Evolutionary conservation across 1,140 invertebrate genomes (phyloP).

Genomic region (Caenorhabditis latens): DNA sequence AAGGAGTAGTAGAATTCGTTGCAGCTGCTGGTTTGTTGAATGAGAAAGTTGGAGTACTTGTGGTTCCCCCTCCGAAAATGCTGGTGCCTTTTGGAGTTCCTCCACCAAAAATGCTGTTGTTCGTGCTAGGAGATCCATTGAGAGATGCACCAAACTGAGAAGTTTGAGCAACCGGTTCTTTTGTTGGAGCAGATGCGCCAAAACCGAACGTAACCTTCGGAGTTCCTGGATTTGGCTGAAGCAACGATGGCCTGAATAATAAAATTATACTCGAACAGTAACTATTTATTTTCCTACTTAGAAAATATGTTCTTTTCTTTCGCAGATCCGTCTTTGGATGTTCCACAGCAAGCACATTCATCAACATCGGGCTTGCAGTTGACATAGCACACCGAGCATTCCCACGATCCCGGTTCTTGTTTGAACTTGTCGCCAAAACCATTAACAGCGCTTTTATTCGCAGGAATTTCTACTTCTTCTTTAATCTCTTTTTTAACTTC

Average conservation of each 20-base stretch:
- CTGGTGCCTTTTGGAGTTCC: slow-evolving; percentile 33
- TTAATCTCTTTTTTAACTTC: slow-evolving; percentile 40
- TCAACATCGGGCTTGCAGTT: not conserved
- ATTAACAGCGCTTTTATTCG: not conserved
- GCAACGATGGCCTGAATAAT: not conserved
- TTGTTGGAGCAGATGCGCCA: not conserved
- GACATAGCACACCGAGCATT: not conserved
- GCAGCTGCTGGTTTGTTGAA: slow-evolving; percentile 9
- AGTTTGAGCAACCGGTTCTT: not conserved
- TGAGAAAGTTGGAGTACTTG: not conserved
- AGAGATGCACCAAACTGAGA: slow-evolving; percentile 28
- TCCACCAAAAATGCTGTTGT: slow-evolving; percentile 27
- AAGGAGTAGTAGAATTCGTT: not conserved
- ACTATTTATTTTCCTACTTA: not conserved
- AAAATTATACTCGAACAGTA: not conserved
- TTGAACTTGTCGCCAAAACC: slow-evolving; percentile 53
- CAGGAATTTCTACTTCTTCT: slow-evolving; percentile 1
- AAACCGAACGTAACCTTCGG: slow-evolving; percentile 34
- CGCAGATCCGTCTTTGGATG: not conserved
- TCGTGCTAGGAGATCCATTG: slow-evolving; percentile 14
- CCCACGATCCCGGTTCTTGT: slow-evolving; percentile 11
- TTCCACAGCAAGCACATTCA: slow-evolving; percentile 3
- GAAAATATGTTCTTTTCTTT: slow-evolving; percentile 20
- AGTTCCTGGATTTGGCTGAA: slow-evolving; percentile 8
- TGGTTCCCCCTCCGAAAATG: not conserved